Evolutionary conservation across 2,113 vertebrate genomes (phyloP).

Genomic region (Probosciger aterrimus): DNA sequence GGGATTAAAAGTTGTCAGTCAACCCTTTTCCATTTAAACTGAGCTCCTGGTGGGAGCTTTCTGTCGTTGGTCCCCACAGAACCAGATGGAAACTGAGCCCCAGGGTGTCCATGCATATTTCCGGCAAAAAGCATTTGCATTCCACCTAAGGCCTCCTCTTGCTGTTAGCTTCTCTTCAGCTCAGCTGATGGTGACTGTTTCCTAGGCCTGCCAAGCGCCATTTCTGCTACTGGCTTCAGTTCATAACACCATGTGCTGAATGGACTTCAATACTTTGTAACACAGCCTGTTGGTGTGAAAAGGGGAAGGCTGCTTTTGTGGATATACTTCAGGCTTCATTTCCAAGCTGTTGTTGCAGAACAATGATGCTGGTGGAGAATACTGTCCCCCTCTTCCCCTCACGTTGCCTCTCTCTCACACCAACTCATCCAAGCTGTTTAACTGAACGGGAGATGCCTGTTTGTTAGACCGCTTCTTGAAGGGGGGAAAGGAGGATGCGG

Average conservation of each 20-base stretch:
- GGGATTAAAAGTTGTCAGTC: neutral
- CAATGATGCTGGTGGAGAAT: neutral
- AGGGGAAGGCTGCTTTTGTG: neutral
- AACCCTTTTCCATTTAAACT: neutral
- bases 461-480: neutral
- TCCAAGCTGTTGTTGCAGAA: neutral
- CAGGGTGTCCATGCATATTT: neutral
- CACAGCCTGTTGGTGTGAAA: neutral
- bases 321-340: rapidly evolving
- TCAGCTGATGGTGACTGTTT: rapidly evolving
- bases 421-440: neutral
- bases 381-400: neutral
- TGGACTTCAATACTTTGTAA: neutral
- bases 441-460: neutral
- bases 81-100: neutral
- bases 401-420: rapidly evolving
- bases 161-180: neutral
- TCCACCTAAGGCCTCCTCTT: neutral
- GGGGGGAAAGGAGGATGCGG: neutral
- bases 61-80: neutral
- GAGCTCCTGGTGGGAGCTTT: neutral
- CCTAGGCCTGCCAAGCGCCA: rapidly evolving
- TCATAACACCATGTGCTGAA: rapidly evolving
- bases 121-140: neutral
- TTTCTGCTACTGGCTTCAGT: neutral